A percentile compares a stretch with the other conserved stretches of the same genome.
Conservation (phyloP, 2,888 invertebrate species). For the Mystacides longicornis region DNA sequence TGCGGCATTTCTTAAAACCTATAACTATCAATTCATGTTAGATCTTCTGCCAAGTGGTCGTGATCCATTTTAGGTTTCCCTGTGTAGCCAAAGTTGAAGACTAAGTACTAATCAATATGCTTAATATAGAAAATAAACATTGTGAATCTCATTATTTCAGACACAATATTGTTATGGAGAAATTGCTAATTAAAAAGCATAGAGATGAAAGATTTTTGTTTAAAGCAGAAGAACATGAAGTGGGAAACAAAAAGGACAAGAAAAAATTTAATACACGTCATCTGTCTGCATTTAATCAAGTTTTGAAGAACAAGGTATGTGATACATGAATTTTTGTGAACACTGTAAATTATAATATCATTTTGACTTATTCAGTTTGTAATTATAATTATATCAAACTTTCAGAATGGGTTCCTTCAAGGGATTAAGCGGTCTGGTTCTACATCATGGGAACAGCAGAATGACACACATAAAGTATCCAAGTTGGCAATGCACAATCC, state of each 20-base stretch:
- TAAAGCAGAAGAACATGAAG: conserved; percentile 41
- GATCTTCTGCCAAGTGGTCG: too few species aligned
- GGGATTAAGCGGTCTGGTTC: conserved; percentile 57
- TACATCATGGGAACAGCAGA: conserved; percentile 53
- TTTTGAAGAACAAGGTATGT: neutral
- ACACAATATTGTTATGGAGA: conserved; percentile 80
- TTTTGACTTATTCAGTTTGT: neutral
- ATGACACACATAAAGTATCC: conserved; percentile 11
- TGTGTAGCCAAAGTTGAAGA: too few species aligned
- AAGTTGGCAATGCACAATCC: conserved; percentile 28
- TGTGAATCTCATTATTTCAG: conserved; percentile 36
- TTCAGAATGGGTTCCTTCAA: conserved; percentile 33
- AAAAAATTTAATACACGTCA: conserved; percentile 26
- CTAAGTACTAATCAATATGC: neutral
- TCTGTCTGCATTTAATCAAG: neutral
- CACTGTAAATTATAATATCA: neutral
- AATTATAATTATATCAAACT: neutral
- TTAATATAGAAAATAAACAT: neutral
- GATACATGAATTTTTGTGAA: neutral
- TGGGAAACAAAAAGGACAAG: conserved; percentile 36
- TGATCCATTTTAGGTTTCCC: too few species aligned
- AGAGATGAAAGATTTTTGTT: conserved; percentile 51
- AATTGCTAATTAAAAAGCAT: conserved; percentile 63
- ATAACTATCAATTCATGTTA: too few species aligned
- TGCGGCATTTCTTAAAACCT: too few species aligned